Percentiles rank a stretch among this genome's conserved stretches.
phyloP scores from a whole-genome alignment of 2,113 vertebrate species.

The Pollachius pollachius region DNA sequence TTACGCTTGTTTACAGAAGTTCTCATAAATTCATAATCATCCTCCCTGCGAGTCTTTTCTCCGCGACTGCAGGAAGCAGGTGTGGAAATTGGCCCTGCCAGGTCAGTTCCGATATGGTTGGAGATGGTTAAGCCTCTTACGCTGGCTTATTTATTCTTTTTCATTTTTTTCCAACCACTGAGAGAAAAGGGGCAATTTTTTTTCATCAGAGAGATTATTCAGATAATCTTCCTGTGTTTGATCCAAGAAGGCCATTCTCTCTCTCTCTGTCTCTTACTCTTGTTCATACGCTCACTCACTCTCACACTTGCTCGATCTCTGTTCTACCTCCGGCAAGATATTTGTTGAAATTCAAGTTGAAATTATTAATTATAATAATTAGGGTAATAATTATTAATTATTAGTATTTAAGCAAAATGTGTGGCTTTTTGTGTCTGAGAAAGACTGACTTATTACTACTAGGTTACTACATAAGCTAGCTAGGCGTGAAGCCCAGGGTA shows the following conservation, averaged over 20 bases:
- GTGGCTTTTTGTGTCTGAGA: too few relatives aligned
- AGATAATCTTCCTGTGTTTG: constrained; percentile 53
- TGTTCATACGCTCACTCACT: too few relatives aligned
- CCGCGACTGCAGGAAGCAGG: constrained; percentile 27
- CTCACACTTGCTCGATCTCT: too few relatives aligned
- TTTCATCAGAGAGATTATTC: constrained; percentile 55
- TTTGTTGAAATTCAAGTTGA: too few relatives aligned
- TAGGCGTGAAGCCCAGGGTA: too few relatives aligned
- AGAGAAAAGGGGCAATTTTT: constrained; percentile 20
- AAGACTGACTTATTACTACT: too few relatives aligned
- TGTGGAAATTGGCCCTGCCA: constrained; percentile 40
- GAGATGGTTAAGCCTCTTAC: constrained; percentile 55
- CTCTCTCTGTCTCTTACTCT: too few relatives aligned
- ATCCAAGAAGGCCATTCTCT: constrained; percentile 22
- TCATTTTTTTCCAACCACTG: constrained; percentile 28
- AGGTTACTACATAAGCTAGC: too few relatives aligned
- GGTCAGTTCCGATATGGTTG: constrained; percentile 32
- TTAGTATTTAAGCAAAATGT: too few relatives aligned
- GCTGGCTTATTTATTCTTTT: background rate
- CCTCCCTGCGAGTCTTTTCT: background rate
- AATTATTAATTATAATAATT: too few relatives aligned
- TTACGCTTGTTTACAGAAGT: constrained; percentile 50
- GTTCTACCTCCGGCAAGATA: too few relatives aligned
- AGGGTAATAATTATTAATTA: too few relatives aligned
- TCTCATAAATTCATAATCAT: constrained; percentile 56